Base-by-base conservation (phyloP, 2,888 invertebrate genomes). In the Phyllotreta cruciferae region DNA sequence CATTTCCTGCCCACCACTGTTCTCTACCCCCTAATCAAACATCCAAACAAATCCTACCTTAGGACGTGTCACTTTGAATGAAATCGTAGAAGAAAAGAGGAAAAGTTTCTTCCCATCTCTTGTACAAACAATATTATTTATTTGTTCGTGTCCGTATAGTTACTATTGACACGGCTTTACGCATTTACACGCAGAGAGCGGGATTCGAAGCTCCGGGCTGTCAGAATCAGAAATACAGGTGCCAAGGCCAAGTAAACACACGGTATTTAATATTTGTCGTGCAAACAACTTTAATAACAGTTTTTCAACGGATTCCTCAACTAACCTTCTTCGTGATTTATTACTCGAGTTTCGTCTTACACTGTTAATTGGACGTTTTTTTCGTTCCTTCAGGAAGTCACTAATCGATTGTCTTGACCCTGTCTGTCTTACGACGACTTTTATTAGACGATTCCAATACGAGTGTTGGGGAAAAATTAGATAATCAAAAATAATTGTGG, bases 151-250 rank as follows among this genome's bases (percentile, higher is more conserved):
- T 56, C 53, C 47, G 57, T 42, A 24, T 24, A 50, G 50, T 49
- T 37, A 61, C 39, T 63, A 60, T 63, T 60, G 63, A 63, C 60
- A 60, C 24, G 42, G 14, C 49, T 39, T 47, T 47, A 47, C 47
- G n/a, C 44, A 14, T 44, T 44, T 24, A 24, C 24, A 49, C 49
- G 36, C 49, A 11, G n/a, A 49, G 49, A 49, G 34, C 35, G 34
- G 35, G 49, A 41, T 49, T 24, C 24, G 34, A 49, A 57, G 49
- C 50, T 36, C 24, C 24, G 24, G n/a, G 53, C 57, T 50, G 63
- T 47, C 63, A 56, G 61, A 62, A 62, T 47, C 63, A 56, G 61
- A 62, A 62, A 55, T 62, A 61, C 64, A 64, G 64, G 64, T 64
- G 64, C 64, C 64, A 64, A 64, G 64, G 64, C 61, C 64, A 56